Evolutionary conservation across 2,888 invertebrate species (phyloP).

Genomic region (Trichacis sp.): DNA sequence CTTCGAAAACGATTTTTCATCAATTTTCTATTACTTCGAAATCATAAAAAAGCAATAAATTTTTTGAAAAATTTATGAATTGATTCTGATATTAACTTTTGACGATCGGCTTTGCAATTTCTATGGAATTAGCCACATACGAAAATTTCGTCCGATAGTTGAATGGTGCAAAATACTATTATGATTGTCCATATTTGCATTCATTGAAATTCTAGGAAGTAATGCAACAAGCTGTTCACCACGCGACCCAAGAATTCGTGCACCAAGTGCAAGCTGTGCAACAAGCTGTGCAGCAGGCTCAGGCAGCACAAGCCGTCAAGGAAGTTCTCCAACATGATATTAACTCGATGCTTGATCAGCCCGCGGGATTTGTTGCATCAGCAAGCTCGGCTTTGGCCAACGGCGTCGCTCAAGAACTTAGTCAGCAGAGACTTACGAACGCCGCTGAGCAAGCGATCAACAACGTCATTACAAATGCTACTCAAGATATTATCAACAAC

Average conservation of each 20-base stretch:
- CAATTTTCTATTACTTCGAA: too few species aligned
- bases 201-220: slow-evolving; percentile 39
- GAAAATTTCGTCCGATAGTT: too few species aligned
- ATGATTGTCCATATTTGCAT: slow-evolving; percentile 50
- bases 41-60: too few species aligned
- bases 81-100: too few species aligned
- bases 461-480: slow-evolving; percentile 64
- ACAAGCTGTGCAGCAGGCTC: slow-evolving; percentile 66
- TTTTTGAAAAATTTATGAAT: too few species aligned
- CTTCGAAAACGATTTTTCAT: too few species aligned
- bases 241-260: slow-evolving; percentile 64
- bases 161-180: too few species aligned
- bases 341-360: slow-evolving; percentile 63
- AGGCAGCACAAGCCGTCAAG: slow-evolving; percentile 66
- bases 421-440: slow-evolving; percentile 62
- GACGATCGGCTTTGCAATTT: too few species aligned
- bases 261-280: slow-evolving; percentile 66
- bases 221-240: slow-evolving; percentile 60
- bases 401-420: slow-evolving; percentile 63
- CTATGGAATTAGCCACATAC: too few species aligned
- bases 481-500: slow-evolving; percentile 66
- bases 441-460: slow-evolving; percentile 66
- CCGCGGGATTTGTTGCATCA: slow-evolving; percentile 64
- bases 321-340: slow-evolving; percentile 67
- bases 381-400: slow-evolving; percentile 64